Evolutionary conservation across 1,140 invertebrate genomes (phyloP), one percentile per base, ranked within the genome.

Genomic region (Argopecten irradians): DNA sequence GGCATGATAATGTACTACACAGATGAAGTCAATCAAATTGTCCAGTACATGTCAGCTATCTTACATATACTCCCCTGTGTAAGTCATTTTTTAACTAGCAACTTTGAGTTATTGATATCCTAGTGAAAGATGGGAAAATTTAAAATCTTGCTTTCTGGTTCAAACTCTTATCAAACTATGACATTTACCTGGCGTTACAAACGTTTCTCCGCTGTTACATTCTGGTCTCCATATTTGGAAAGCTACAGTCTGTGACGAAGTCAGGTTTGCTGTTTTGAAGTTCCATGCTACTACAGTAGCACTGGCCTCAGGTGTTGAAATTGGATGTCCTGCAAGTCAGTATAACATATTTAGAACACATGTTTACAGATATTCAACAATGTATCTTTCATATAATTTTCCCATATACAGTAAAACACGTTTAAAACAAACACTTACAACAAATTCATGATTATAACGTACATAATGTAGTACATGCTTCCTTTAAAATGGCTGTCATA

Each of bases 131-230:
- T 43, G 39, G n/a, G 39, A 86, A 28, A 32, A 34, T 19, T 19
- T 34, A 34, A 85, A 36, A 19, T 41, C 7, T n/a, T 82, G 14
- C n/a, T 71, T 82, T 28, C n/a, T 46, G 34, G 11, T 14, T 33
- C 32, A 34, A 85, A 34, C 1, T 14, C 33, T 41, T 86, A 35
- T 14, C 41, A 55, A 39, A 83, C 83, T 41, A 22, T 43, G n/a
- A 46, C 14, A 36, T 33, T 1, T 83, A 89, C 88, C 88, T 82
- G 88, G 88, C 36, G 71, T 86, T 32, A 88, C 71, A 83, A 89
- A 41, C 13, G 43, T 82, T 39, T 43, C 55, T 11, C 88, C 84
- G n/a, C 39, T 9, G 0, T 34, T 11, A 85, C 88, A 89, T 34
- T 8, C 33, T 33, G 88, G 88, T 16, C 19, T 71, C 28, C 82